Base-by-base conservation (phyloP, 2,888 invertebrate species). In the Agrypnus murinus region DNA sequence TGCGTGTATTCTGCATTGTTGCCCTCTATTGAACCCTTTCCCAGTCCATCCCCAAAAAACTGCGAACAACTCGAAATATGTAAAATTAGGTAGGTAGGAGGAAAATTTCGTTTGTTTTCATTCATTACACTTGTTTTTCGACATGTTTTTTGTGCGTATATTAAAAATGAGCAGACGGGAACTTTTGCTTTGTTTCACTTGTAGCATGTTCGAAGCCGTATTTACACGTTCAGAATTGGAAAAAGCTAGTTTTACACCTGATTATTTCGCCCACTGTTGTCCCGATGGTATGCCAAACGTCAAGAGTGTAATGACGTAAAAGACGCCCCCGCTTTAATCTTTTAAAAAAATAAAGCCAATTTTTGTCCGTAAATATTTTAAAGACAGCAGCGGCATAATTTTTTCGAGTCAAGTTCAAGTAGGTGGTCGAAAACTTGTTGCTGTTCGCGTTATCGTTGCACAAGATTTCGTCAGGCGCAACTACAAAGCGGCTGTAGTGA, bases 211-310 rank as follows among this genome's bases (percentile, higher is more conserved):
- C 12, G 31, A 65, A 65, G 46, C 46, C 65, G n/a, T 34, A 17
- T 65, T 65, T 38, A 65, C 65, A 65, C 65, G 17, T 48, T 65
- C 48, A 32, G 25, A 70, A 65, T 65, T 62, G 57, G 60, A 59
- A 71, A 67, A 71, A 71, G 71, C 48, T 71, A 60, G 67, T 48
- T 73, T 76, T 72, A 76, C 74, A 76, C 76, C 72, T 76, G 76
- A 73, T 68, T 74, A 73, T 71, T 69, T 72, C 72, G 74, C 75
- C 74, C 73, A 75, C 73, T 65, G n/a, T n/a, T n/a, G 73, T 66
- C 55, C 68, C 72, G 72, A 74, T 76, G 79, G 79, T 77, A 79
- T 79, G 79, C 75, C 75, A 77, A 77, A 76, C 78, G 79, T 79
- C 79, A 79, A 76, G 73, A 68, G 71, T 55, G 57, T 79, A 63